Evolutionary conservation across 2,797 vertebrate species (phyloP).

Genomic region (Florisuga fusca): DNA sequence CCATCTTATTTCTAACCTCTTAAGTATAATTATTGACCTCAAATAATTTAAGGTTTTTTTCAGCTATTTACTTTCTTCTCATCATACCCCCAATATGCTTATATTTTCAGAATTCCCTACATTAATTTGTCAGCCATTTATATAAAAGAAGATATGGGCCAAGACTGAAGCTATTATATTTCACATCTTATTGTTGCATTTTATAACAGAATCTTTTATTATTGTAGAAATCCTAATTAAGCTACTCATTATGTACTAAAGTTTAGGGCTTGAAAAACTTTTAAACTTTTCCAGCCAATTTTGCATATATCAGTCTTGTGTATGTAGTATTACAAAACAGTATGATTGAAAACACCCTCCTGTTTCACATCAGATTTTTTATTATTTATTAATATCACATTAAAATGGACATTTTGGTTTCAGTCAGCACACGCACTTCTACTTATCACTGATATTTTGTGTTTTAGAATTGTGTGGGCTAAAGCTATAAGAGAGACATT

Average conservation of each 20-base stretch:
- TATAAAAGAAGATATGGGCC: neutral
- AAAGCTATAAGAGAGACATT: neutral
- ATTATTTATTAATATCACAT: neutral
- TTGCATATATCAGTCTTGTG: neutral
- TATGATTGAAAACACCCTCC: neutral
- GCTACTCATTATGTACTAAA: neutral
- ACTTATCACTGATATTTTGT: neutral
- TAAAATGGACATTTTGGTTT: neutral
- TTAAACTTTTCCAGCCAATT: neutral
- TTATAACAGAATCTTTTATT: neutral
- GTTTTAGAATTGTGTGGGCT: neutral
- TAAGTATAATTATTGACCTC: neutral
- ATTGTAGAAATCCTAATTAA: neutral
- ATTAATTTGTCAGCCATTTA: neutral
- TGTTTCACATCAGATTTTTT: neutral
- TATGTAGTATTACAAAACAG: neutral
- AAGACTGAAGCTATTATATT: neutral
- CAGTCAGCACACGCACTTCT: neutral
- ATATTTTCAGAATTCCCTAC: neutral
- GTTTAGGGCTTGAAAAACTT: neutral
- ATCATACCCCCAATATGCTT: fast-evolving
- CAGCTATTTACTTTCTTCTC: neutral
- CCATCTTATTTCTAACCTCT: neutral
- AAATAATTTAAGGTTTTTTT: neutral
- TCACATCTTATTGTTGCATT: neutral